Base-by-base conservation (phyloP, 30 jellyfish, hydroid and myxozoan genomes). In the Chironex yamaguchii region DNA sequence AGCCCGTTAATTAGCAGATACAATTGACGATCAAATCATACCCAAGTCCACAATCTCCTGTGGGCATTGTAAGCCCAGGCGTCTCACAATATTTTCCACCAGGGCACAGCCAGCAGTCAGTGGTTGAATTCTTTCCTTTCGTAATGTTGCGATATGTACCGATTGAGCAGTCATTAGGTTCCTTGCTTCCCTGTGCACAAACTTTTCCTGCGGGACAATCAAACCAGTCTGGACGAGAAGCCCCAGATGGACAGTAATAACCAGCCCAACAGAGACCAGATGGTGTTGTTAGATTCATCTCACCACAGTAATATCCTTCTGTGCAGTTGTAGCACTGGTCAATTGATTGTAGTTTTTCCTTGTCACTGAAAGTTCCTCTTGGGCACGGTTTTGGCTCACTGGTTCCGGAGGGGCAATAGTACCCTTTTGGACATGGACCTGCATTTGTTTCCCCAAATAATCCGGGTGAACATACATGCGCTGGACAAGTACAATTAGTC, bases 381-480 rank as follows among this genome's bases (percentile, higher is more conserved):
- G 99, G 99, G 74, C 99, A 95, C 21, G 97, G 99, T 17, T 17
- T 28, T 0, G 99, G 99, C 62, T 31, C 90, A 69, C 80, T 97
- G 0, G 99, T 89, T 4, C 99, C 99, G 31, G 29, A 22, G 22
- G 97, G 96, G 71, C 99, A 95, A 82, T 84, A 95, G 71, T 84
- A 95, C 2, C 99, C 99, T 70, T 79, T 67, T 20, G 99, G 99
- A 36, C 99, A 95, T 6, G 99, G 99, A 0, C 99, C 99, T 51
- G 94, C 99, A 48, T 68, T 89, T 31, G 99, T 69, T 68, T 49
- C 70, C 49, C 89, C 89, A 87, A 95, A 95, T 1, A 92, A 22
- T 36, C 99, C 99, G 29, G 87, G 65, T 1, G 99, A 76, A 48
- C 99, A 95, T 34, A 50, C 83, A 35, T 95, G 84, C 2, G 89